Evolutionary conservation across 2,888 invertebrate species (phyloP).

Genomic region (Philaethria dido): DNA sequence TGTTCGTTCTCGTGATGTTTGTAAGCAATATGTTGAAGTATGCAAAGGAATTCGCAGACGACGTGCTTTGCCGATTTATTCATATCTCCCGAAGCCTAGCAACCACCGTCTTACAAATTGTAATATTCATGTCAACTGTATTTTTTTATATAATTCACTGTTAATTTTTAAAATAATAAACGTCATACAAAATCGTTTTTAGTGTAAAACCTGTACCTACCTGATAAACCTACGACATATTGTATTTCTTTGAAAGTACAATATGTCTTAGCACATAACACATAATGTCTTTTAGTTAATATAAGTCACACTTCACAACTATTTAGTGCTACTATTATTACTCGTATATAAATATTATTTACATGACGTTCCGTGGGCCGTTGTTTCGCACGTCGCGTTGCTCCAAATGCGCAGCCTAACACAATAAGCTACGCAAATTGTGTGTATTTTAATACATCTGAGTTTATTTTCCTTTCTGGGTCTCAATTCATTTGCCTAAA

Average conservation of each 20-base stretch:
- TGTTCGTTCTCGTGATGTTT: conserved; percentile 58
- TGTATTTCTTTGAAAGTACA: too few species aligned
- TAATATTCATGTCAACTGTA: conserved; percentile 33
- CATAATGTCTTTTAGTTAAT: not conserved
- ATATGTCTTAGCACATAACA: too few species aligned
- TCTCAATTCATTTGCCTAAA: conserved; percentile 67
- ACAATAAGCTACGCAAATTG: conserved; percentile 30
- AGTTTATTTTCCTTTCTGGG: conserved; percentile 64
- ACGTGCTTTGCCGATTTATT: conserved; percentile 55
- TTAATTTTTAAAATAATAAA: too few species aligned
- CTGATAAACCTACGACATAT: too few species aligned
- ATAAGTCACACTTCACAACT: not conserved
- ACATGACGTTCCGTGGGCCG: not conserved
- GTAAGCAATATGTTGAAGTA: conserved; percentile 70
- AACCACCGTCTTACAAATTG: conserved; percentile 41
- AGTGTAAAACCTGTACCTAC: too few species aligned
- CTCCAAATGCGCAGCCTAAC: conserved; percentile 20
- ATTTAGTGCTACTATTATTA: not conserved
- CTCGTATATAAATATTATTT: not conserved
- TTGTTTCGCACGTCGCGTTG: not conserved
- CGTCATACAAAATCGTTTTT: too few species aligned
- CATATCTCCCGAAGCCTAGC: conserved; percentile 42
- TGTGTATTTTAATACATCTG: conserved; percentile 54
- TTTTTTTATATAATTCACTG: conserved; percentile 6
- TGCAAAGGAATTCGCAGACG: conserved; percentile 60